These are phyloP conservation scores for Pseudeuparius sepicola DNA, from an alignment of 2,888 invertebrate genomes.

Conservation along the genomic window DNA sequence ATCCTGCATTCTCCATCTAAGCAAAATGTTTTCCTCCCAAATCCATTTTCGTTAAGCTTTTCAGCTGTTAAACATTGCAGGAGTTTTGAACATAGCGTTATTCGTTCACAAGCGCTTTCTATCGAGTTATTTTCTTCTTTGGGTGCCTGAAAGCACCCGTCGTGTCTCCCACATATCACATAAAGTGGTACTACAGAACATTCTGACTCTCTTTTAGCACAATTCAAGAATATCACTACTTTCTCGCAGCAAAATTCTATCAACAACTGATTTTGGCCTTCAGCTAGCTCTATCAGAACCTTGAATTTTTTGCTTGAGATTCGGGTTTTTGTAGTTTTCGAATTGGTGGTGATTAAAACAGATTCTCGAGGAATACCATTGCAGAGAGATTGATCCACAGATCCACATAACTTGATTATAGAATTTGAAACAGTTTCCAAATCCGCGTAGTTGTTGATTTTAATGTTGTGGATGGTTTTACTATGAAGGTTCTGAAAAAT, in stretches of 20 bases:
- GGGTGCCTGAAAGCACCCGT: slow-evolving; percentile 60
- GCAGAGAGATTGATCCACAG: no score
- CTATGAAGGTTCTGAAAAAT: no score
- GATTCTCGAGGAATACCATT: no score
- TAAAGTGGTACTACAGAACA: slow-evolving; percentile 69
- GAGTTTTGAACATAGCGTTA: slow-evolving; percentile 66
- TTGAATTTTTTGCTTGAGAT: slow-evolving; percentile 56
- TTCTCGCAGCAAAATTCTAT: slow-evolving; percentile 46
- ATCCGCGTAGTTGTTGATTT: no score
- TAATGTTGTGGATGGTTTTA: no score
- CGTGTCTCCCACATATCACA: slow-evolving; percentile 70
- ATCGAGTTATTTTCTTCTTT: slow-evolving; percentile 44
- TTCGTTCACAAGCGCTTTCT: slow-evolving; percentile 64
- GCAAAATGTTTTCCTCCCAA: slow-evolving; percentile 72
- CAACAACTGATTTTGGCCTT: slow-evolving; percentile 53
- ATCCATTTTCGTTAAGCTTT: slow-evolving; percentile 70
- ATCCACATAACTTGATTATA: no score
- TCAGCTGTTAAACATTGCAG: slow-evolving; percentile 83
- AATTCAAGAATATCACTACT: no score
- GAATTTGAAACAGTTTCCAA: no score
- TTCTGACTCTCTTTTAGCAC: no score
- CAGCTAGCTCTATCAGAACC: slow-evolving; percentile 51
- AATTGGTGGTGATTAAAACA: no score
- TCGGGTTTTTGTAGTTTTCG: slow-evolving; percentile 17
- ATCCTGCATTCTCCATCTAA: slow-evolving; percentile 65